Conservation (phyloP, 2,888 invertebrate species). For the Tryphoninae sp. region DNA sequence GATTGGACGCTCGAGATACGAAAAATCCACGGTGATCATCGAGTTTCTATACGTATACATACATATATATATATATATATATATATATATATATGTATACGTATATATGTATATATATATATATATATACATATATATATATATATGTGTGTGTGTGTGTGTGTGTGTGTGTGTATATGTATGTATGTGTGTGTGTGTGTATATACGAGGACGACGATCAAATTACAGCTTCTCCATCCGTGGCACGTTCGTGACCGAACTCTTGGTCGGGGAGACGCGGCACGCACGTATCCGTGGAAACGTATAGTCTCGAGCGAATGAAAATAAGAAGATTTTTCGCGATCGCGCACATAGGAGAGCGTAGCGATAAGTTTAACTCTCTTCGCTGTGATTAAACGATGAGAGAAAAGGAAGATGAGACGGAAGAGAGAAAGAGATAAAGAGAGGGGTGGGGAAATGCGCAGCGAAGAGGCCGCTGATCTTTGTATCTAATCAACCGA, state of each 20-base stretch:
- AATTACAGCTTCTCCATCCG: constrained; percentile 74
- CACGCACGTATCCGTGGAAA: constrained; percentile 70
- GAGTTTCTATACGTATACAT: constrained; percentile 23
- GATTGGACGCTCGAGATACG: constrained; percentile 73
- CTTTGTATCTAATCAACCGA: constrained; percentile 50
- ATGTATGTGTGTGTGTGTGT: background rate
- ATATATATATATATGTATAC: constrained; percentile 54
- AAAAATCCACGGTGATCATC: constrained; percentile 51
- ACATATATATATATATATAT: constrained; percentile 49
- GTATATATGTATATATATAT: constrained; percentile 52
- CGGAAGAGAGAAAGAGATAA: background rate
- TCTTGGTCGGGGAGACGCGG: constrained; percentile 53
- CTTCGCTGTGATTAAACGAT: constrained; percentile 52
- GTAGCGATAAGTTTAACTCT: constrained; percentile 52
- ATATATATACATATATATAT: constrained; percentile 43
- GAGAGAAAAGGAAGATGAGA: constrained; percentile 1
- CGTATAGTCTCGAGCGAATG: constrained; percentile 44
- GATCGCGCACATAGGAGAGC: constrained; percentile 19
- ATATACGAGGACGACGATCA: constrained; percentile 72
- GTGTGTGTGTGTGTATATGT: too few relatives aligned
- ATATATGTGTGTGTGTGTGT: constrained; percentile 54
- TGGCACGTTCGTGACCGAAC: constrained; percentile 71
- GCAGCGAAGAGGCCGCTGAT: background rate
- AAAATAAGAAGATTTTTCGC: constrained; percentile 42
- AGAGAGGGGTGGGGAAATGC: background rate